Percentiles rank a stretch among this genome's conserved stretches.
Conservation (phyloP, 37 sponge, comb jelly and placozoan species). For the Dysidea cf. avara region DNA sequence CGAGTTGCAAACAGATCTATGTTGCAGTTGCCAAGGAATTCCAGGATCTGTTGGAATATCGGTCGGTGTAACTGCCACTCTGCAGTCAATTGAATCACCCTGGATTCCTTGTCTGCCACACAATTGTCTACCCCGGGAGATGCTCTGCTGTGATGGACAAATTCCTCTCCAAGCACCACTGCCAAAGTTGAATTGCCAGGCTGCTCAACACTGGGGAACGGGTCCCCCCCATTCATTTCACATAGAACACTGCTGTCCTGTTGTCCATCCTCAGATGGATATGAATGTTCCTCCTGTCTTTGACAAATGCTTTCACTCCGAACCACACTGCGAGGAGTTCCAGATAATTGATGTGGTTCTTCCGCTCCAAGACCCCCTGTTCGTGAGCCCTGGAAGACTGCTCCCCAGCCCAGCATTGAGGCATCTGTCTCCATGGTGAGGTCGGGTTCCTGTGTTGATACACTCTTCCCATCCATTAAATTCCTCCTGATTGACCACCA, state of each 20-base stretch:
- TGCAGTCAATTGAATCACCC: background rate
- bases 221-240: conserved; percentile 55
- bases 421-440: conserved; percentile 38
- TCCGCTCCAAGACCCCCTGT: conserved; percentile 39
- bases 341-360: conserved; percentile 49
- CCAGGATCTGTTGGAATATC: conserved; percentile 11
- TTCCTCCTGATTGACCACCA: conserved; percentile 34
- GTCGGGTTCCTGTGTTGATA: conserved; percentile 4
- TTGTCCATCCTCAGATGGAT: conserved; percentile 42
- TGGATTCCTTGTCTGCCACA: conserved; percentile 34
- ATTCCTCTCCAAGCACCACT: conserved; percentile 44
- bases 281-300: conserved; percentile 10
- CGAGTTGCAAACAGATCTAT: conserved; percentile 33
- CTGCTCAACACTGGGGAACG: background rate
- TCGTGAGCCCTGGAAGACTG: background rate
- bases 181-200: conserved; percentile 22
- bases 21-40: background rate
- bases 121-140: conserved; percentile 33
- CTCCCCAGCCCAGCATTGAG: conserved; percentile 43
- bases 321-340: conserved; percentile 50
- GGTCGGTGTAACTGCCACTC: conserved; percentile 20
- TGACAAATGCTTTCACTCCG: conserved; percentile 41
- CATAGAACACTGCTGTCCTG: conserved; percentile 27
- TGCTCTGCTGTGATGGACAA: conserved; percentile 38
- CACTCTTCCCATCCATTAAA: conserved; percentile 14